Evolutionary conservation across 1,140 invertebrate species (phyloP), one percentile per base, ranked within the genome.

Genomic region (Heterodera schachtii): DNA sequence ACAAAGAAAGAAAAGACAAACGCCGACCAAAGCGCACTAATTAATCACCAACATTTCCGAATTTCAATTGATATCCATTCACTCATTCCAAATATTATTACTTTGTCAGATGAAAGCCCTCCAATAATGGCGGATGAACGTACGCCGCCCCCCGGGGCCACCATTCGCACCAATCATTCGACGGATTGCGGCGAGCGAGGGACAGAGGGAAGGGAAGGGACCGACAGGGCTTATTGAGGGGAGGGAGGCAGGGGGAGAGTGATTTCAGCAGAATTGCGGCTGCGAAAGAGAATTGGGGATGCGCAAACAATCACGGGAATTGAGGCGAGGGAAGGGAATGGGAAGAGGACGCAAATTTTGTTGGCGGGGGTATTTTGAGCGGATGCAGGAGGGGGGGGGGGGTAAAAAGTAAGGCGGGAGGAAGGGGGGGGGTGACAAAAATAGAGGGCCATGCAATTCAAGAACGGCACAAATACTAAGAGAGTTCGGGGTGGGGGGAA

Each of bases 281-380:
- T 13, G 69, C 69, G 69, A 21, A 31, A 71, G 69, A 71, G 69
- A 71, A 46, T 46, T 41, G 69, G 21, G 31, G 69, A 71, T 43
- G 69, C 69, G 69, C 69, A 71, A 71, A 71, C 69, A 71, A 71
- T 71, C 44, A 31, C 8, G 21, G n/a, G 69, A n/a, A 31, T 3
- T 3, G 69, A 31, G 44, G 31, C n/a, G 21, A 31, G 9, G 31
- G 21, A 11, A 19, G 16, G 69, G 44, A 31, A 31, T n/a, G 69
- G 69, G 69, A 71, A 31, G 69, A 71, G 69, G 44, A 52, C 49
- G 49, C 49, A 52, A n/a, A 46, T 11, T 43, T 41, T 46, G n/a
- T 31, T 9, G 69, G 21, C 0, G 11, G 31, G 16, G 7, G 31
- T n/a, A 6, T 52, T 52, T 52, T 21, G 31, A 43, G 67, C 8